These are phyloP conservation scores for Origma solitaria DNA, from an alignment of 2,113 vertebrate genomes.

Conservation along the genomic window DNA sequence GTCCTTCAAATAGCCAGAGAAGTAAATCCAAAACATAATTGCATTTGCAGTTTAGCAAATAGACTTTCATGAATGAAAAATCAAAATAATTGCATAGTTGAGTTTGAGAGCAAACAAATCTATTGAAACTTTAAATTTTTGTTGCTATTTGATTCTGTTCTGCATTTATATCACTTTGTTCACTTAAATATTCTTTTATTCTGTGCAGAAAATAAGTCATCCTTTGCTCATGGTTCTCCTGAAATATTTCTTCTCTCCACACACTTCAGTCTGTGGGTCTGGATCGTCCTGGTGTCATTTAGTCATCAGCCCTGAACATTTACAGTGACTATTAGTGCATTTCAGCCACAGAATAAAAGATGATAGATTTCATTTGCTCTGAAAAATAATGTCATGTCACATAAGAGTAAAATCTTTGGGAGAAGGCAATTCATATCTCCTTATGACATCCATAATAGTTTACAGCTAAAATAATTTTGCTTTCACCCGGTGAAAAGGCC, in stretches of 20 bases:
- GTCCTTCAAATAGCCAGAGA: background rate
- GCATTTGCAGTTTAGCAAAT: background rate
- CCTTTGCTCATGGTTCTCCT: background rate
- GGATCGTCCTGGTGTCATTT: background rate
- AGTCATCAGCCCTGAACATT: background rate
- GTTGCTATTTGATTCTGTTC: background rate
- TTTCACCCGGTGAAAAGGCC: background rate
- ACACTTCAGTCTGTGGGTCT: background rate
- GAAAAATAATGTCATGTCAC: background rate
- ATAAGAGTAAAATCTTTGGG: slow-evolving; percentile 1
- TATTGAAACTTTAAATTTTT: background rate
- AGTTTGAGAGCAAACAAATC: background rate
- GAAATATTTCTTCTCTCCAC: background rate
- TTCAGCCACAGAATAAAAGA: background rate
- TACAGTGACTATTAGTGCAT: background rate
- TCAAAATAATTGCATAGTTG: background rate
- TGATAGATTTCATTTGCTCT: background rate
- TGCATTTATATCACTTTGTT: background rate
- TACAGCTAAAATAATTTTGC: background rate
- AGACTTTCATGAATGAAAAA: background rate
- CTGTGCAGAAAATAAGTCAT: background rate
- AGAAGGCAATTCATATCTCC: background rate
- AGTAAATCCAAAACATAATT: background rate
- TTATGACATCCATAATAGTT: background rate
- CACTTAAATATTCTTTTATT: background rate